Conservation (phyloP, 2,797 vertebrate genomes). For the Darevskia nairensis region DNA sequence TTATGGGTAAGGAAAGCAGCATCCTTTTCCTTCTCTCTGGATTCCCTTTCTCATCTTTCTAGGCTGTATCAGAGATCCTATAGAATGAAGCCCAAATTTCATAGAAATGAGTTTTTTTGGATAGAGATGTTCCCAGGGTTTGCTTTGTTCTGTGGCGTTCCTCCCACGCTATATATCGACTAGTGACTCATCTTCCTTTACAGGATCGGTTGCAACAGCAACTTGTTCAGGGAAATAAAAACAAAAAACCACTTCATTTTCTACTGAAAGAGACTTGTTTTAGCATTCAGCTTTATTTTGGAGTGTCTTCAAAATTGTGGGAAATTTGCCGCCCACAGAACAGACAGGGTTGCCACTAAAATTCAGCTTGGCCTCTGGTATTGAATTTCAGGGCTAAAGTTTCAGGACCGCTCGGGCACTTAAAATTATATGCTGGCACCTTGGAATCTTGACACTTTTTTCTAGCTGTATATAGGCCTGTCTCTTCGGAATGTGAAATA, state of each 20-base stretch:
- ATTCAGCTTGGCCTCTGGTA: background rate
- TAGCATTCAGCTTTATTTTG: fast-evolving
- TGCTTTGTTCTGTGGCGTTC: background rate
- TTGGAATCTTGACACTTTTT: background rate
- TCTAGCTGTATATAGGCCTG: background rate
- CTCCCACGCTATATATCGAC: conserved; percentile 51
- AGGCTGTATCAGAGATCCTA: background rate
- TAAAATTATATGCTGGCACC: background rate
- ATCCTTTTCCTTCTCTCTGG: background rate
- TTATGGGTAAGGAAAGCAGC: background rate
- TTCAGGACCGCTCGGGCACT: background rate
- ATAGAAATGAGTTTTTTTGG: conserved; percentile 34
- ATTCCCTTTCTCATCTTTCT: background rate
- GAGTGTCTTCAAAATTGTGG: background rate
- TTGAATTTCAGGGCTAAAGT: background rate
- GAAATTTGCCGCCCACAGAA: background rate
- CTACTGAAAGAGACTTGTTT: background rate
- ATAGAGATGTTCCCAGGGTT: background rate
- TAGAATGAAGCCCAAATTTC: conserved; percentile 21
- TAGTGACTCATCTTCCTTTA: conserved; percentile 69
- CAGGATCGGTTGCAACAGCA: background rate
- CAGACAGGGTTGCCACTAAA: background rate
- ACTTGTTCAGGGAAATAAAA: background rate
- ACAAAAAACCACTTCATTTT: background rate
- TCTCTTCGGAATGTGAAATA: background rate